Evolutionary conservation across 2,888 invertebrate genomes (phyloP), one percentile per base, ranked within the genome.

Genomic region (Stegophylla sp.): DNA sequence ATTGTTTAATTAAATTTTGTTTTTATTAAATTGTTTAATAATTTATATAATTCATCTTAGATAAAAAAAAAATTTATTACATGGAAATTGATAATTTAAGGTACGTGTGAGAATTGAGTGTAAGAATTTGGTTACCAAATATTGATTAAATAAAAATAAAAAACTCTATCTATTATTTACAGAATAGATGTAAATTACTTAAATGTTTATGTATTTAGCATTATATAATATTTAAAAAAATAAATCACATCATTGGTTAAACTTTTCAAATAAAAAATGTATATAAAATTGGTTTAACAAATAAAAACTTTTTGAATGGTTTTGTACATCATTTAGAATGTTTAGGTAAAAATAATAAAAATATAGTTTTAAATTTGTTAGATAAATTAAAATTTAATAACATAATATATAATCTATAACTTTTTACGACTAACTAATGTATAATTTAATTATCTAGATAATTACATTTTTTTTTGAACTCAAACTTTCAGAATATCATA

Each of bases 391-490:
- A 56, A 41, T 41, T n/a, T 61, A 45, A 7, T 48, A 17, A n/a
- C n/a, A 53, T n/a, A n/a, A n/a, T 7, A 53, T 53, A n/a, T 3
- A 59, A 61, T 69, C 63, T 7, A 17, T 66, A 75, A 34, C n/a
- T 64, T 59, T 45, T 45, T 28, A n/a, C 13, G 23, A 17, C 5
- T 23, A 7, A 26, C n/a, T 61, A 61, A 61, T 28, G n/a, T 61
- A 74, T 20, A 34, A 63, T 20, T 48, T 51, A 64, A 26, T 64
- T 17, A 64, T 23, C 23, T 23, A 75, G n/a, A 17, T 51, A 51
- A 41, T 75, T 43, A 53, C n/a, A 76, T 41, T 43, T 66, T 34
- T 48, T 63, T 41, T 26, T 76, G 41, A 66, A 53, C 64, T 66
- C 63, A 64, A 13, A 28, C 45, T 43, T 72, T 28, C 61, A 45